Base-by-base conservation (phyloP, 2,797 vertebrate species). In the Anabas testudineus region DNA sequence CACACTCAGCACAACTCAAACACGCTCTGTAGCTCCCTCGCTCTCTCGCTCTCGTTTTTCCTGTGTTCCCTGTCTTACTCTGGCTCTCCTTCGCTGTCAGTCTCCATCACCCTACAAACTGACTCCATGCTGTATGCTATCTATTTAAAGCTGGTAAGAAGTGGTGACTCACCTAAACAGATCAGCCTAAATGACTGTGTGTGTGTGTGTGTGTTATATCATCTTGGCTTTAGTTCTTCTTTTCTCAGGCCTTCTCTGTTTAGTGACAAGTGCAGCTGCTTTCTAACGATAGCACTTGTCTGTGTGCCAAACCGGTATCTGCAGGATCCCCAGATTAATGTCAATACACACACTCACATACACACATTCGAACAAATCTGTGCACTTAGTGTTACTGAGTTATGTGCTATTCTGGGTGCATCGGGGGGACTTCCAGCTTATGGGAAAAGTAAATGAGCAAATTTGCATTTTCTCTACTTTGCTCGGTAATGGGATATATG, bases 121-220 rank as follows among this genome's bases (percentile, higher is more conserved):
- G 74, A 88, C 80, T 84, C 43, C 0, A 36, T 75, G 77, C 88
- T 87, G 64, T 81, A 75, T 78, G 73, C 59, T 73, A 75, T 90
- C 83, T 86, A 90, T 93, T 89, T 90, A 87, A 87, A 90, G 86
- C 78, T 60, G 83, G 67, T 86, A 90, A 89, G 88, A 89, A 85
- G 82, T 77, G 88, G 89, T 93, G 90, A 91, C 81, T 93, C 91
- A 92, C 88, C 84, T 87, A 84, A 89, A 90, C 85, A 87, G 80
- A 90, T 88, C 84, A 84, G 77, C 75, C 78, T 66, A 82, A 76
- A 79, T 55, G 74, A 71, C 80, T 60, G 55, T 47, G 28, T 53
- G 21, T 74, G 26, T 43, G 66, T 59, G 45, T 51, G 42, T 53
- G 60, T 76, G 51, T 34, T 91, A 87, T 87, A 87, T 93, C 86